These are phyloP conservation scores for Arbacia lixula DNA, from an alignment of 53 echinoderm and acorn worm species.

Conservation along the genomic window DNA sequence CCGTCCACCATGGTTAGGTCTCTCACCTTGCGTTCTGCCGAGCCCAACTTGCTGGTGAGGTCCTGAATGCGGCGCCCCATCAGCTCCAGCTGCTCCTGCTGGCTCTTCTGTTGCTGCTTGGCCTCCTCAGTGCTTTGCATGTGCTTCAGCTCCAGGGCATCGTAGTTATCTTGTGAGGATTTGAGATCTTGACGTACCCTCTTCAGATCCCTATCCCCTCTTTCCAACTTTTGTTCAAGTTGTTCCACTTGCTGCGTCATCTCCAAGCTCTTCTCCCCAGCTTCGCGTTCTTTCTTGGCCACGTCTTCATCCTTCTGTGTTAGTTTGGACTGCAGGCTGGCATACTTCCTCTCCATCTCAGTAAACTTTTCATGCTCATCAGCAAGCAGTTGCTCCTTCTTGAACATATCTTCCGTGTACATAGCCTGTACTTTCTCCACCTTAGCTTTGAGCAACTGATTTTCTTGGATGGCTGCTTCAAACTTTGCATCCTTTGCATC, in stretches of 20 bases:
- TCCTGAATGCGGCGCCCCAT: slow-evolving; percentile 96
- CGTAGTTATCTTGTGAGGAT: slow-evolving; percentile 76
- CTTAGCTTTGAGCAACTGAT: slow-evolving; percentile 51
- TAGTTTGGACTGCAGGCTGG: slow-evolving; percentile 50
- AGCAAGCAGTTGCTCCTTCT: slow-evolving; percentile 56
- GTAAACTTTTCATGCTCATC: slow-evolving; percentile 56
- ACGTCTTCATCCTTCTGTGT: slow-evolving; percentile 55
- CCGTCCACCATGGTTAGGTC: slow-evolving; percentile 31
- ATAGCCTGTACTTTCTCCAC: slow-evolving; percentile 63
- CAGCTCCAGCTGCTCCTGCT: slow-evolving; percentile 80
- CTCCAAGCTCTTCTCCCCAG: slow-evolving; percentile 66
- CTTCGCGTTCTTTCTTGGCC: slow-evolving; percentile 60
- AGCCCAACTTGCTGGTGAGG: slow-evolving; percentile 84
- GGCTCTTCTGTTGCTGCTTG: slow-evolving; percentile 70
- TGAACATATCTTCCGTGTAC: slow-evolving; percentile 63
- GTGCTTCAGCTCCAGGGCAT: slow-evolving; percentile 84
- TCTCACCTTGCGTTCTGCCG: slow-evolving; percentile 96
- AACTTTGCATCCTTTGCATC: slow-evolving; percentile 39
- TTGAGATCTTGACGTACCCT: slow-evolving; percentile 75
- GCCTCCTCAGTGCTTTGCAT: slow-evolving; percentile 76
- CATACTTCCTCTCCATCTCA: slow-evolving; percentile 52
- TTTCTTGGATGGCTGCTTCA: slow-evolving; percentile 56
- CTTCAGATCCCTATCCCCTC: slow-evolving; percentile 79
- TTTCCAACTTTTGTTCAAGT: slow-evolving; percentile 68
- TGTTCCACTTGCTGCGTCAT: slow-evolving; percentile 70